Evolutionary conservation across 2,113 vertebrate genomes (phyloP).

Genomic region (Brachirus orientalis): DNA sequence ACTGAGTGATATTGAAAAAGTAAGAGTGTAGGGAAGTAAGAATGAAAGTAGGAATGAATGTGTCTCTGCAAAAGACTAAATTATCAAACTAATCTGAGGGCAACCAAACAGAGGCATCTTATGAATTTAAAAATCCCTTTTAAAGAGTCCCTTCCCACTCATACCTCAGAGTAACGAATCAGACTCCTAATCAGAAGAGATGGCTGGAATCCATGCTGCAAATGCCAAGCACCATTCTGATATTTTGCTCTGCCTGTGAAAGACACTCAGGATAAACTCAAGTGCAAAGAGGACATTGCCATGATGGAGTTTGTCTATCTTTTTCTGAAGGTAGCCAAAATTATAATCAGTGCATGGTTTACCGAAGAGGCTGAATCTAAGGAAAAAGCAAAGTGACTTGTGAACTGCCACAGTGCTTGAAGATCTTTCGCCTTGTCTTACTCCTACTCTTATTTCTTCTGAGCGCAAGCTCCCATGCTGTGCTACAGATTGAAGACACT

Average conservation of each 20-base stretch:
- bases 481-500: slow-evolving; percentile 81
- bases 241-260: slow-evolving; percentile 41
- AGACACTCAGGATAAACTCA: slow-evolving; percentile 42
- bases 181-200: slow-evolving; percentile 31
- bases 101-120: slow-evolving; percentile 80
- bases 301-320: slow-evolving; percentile 6
- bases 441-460: slow-evolving; percentile 50
- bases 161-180: slow-evolving; percentile 7
- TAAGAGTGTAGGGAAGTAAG: slow-evolving; percentile 6
- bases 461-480: slow-evolving; percentile 72
- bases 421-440: slow-evolving; percentile 14
- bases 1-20: slow-evolving; percentile 86
- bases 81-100: slow-evolving; percentile 81
- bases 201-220: slow-evolving; percentile 7
- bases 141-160: slow-evolving; percentile 32
- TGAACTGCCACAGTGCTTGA: slow-evolving; percentile 7
- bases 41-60: slow-evolving; percentile 22
- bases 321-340: slow-evolving; percentile 57
- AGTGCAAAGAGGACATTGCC: slow-evolving; percentile 9
- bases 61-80: slow-evolving; percentile 78
- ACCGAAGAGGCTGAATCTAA: slow-evolving; percentile 23
- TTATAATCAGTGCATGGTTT: slow-evolving; percentile 41
- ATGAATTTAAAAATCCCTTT: slow-evolving; percentile 57
- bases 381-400: slow-evolving; percentile 46
- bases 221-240: slow-evolving; percentile 26